These are phyloP conservation scores for Tympanuchus pallidicinctus DNA, from an alignment of 2,113 vertebrate species.

Conservation along the genomic window DNA sequence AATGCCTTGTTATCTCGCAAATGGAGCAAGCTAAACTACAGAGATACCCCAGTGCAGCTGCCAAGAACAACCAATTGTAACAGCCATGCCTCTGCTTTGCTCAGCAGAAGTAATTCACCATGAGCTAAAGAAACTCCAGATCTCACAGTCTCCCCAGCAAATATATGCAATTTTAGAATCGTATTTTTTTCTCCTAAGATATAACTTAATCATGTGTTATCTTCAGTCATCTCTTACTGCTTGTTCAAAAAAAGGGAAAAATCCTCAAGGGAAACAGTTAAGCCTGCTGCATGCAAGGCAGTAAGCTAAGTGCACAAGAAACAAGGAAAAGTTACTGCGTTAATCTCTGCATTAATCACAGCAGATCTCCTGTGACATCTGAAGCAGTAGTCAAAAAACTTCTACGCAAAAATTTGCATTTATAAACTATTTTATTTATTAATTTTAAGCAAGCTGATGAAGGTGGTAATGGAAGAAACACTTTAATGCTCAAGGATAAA, in stretches of 20 bases:
- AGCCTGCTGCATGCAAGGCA: not conserved
- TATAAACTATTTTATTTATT: not conserved
- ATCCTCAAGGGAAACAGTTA: not conserved
- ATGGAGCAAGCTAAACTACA: not conserved
- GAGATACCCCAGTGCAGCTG: not conserved
- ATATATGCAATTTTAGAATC: not conserved
- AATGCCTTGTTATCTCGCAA: not conserved
- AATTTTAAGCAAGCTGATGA: not conserved
- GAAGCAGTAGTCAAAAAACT: not conserved
- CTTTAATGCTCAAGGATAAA: not conserved
- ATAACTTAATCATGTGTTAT: not conserved
- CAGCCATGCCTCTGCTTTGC: not conserved
- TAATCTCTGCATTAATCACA: not conserved
- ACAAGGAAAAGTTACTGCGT: not conserved
- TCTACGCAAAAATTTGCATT: not conserved
- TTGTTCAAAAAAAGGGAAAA: not conserved
- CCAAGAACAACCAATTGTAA: conserved; percentile 24
- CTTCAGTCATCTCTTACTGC: not conserved
- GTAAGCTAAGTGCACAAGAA: not conserved
- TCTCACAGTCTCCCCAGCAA: not conserved
- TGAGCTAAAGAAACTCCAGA: not conserved
- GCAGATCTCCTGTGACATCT: not conserved
- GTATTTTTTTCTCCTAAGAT: not conserved
- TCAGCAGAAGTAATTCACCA: not conserved
- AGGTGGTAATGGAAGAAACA: not conserved